Evolutionary conservation across 2,797 vertebrate genomes (phyloP), one percentile per base, ranked within the genome.

Genomic region (Mus caroli): DNA sequence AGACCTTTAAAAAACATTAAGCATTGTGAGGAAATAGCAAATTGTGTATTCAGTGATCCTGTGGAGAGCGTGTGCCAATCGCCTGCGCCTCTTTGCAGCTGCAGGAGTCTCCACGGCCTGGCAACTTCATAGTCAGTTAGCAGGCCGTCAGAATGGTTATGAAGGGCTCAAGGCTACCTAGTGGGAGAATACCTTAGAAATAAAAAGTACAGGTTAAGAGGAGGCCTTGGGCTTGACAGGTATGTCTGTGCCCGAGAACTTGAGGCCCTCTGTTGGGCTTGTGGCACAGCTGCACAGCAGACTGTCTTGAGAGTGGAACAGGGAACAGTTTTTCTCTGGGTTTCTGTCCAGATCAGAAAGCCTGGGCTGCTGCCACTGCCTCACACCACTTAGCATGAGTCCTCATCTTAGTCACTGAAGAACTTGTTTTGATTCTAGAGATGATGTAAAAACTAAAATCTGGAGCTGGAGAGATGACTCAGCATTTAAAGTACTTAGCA

Each of bases 391-490:
- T 76, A 6, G 56, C 52, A 50, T 54, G 43, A 60, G 46, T 90
- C 40, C 69, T 40, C 20, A 13, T 91, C 31, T 62, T 24, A 67
- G 46, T 50, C 50, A 43, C 3, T 2, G 6, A 90, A 28, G 88
- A 67, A 71, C 67, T 76, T 56, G 52, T 5, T 24, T 43, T 64
- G 43, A 62, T 60, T 26, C 58, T 69, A 78, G 31, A 19, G 71
- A 14, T 77, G 46, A 14, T 85, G 92, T 90, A 67, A 67, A 56
- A 80, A 71, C 34, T 96, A 90, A 69, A 88, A 58, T 60, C 28
- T 58, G 37, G 64, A 58, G 37, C 56, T 89, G 37, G 28, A 40
- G 69, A 43, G 37, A 76, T 60, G 17, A 17, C 71, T 76, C 37
- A 34, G 37, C 7, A 12, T 75, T 60, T 76, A 60, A 88, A 14